These are phyloP conservation scores for Drosophila prostipennis DNA, from an alignment of 2,888 invertebrate species.

Conservation along the genomic window DNA sequence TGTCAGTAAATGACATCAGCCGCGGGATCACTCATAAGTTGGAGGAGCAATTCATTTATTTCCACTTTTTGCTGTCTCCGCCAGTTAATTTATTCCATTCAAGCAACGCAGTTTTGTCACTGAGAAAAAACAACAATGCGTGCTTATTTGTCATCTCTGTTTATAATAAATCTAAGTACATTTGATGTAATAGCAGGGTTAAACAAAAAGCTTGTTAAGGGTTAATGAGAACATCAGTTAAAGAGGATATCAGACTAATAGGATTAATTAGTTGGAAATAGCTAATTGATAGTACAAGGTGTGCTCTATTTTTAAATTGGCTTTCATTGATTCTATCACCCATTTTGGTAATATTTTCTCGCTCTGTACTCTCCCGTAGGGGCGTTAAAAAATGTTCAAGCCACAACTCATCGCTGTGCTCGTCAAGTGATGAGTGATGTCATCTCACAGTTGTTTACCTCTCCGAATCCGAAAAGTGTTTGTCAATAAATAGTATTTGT, in stretches of 20 bases:
- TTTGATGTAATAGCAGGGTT: not conserved
- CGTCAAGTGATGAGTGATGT: conserved; percentile 67
- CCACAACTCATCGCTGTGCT: conserved; percentile 37
- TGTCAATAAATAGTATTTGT: conserved; percentile 46
- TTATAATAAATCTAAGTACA: not conserved
- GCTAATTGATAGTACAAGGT: not conserved
- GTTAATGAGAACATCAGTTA: no score
- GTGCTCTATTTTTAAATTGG: no score
- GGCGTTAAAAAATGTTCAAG: conserved; percentile 17
- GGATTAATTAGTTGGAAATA: not conserved
- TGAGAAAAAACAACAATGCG: conserved; percentile 13
- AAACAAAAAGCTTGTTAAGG: not conserved
- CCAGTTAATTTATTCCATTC: conserved; percentile 64
- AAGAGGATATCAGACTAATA: no score
- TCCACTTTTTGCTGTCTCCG: conserved; percentile 31
- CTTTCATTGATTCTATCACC: not conserved
- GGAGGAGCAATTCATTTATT: conserved; percentile 52
- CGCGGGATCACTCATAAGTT: conserved; percentile 45
- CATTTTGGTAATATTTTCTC: conserved; percentile 20
- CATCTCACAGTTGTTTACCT: conserved; percentile 47
- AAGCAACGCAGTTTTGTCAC: conserved; percentile 53
- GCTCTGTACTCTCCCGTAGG: conserved; percentile 20
- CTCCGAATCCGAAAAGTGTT: conserved; percentile 42
- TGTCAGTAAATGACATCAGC: conserved; percentile 72
- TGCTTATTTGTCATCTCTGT: not conserved